Conservation (phyloP, 2,113 vertebrate species). For the Solea solea region DNA sequence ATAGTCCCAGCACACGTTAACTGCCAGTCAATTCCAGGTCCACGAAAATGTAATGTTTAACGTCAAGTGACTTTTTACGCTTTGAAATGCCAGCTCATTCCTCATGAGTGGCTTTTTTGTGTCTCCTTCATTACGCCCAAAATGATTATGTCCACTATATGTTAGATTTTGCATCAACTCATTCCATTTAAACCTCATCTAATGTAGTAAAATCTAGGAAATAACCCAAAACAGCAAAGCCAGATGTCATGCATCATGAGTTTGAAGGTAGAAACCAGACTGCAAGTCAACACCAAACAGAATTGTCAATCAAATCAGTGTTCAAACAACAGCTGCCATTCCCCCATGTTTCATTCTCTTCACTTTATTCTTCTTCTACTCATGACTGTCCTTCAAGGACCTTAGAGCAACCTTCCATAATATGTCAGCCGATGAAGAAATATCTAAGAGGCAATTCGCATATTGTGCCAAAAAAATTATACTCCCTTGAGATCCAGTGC, state of each 20-base stretch:
- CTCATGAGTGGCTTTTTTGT: too few species aligned
- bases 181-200: too few species aligned
- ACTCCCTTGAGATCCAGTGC: neutral
- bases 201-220: too few species aligned
- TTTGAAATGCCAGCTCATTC: conserved; percentile 4
- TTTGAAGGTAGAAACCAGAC: neutral
- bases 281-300: neutral
- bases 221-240: too few species aligned
- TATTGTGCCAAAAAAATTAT: neutral
- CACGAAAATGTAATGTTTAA: conserved; percentile 8
- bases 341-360: neutral
- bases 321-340: neutral
- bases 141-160: too few species aligned
- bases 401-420: conserved; percentile 1
- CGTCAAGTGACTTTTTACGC: neutral
- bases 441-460: neutral
- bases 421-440: neutral
- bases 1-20: neutral
- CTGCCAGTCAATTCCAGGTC: neutral
- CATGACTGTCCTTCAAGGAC: conserved; percentile 1
- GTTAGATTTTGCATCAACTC: too few species aligned
- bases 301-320: neutral
- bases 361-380: neutral
- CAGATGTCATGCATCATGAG: neutral
- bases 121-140: too few species aligned